Evolutionary conservation across 2,888 invertebrate species (phyloP).

Genomic region (Ligdia adustata): DNA sequence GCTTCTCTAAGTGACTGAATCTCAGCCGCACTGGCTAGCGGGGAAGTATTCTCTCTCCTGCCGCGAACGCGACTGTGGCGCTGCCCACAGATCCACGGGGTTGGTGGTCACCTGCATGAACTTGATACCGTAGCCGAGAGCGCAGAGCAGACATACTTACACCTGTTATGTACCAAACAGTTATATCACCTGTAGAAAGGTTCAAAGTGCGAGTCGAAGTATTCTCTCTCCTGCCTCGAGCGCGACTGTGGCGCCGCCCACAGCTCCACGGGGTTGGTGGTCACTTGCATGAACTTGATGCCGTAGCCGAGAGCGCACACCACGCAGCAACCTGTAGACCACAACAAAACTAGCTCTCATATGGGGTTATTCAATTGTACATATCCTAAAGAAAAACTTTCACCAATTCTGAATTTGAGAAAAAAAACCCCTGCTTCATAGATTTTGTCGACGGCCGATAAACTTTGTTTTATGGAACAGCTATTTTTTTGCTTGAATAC

Average conservation of each 20-base stretch:
- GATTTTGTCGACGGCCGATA: no score
- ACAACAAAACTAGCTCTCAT: no score
- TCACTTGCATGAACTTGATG: slow-evolving; percentile 89
- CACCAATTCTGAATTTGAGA: no score
- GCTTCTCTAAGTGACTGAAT: no score
- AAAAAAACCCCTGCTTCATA: no score
- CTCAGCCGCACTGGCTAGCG: no score
- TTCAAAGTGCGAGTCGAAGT: slow-evolving; percentile 96
- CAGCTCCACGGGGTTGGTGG: slow-evolving; percentile 97
- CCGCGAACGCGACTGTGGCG: slow-evolving; percentile 93
- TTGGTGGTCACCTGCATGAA: slow-evolving; percentile 93
- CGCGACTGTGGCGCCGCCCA: slow-evolving; percentile 97
- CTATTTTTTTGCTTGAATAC: no score
- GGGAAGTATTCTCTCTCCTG: slow-evolving; percentile 94
- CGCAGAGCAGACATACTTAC: slow-evolving; percentile 61
- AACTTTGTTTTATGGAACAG: no score
- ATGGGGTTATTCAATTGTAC: no score
- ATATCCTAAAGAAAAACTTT: no score
- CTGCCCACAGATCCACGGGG: slow-evolving; percentile 98
- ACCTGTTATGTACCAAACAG: neutral
- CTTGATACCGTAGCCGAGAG: slow-evolving; percentile 89
- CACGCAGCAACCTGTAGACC: slow-evolving; percentile 80
- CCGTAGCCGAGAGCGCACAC: slow-evolving; percentile 89
- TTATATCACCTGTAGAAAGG: slow-evolving; percentile 93
- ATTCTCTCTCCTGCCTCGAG: slow-evolving; percentile 94